Base-by-base conservation (phyloP, 2,797 vertebrate genomes). In the Lepidocolaptes lacrymiger region DNA sequence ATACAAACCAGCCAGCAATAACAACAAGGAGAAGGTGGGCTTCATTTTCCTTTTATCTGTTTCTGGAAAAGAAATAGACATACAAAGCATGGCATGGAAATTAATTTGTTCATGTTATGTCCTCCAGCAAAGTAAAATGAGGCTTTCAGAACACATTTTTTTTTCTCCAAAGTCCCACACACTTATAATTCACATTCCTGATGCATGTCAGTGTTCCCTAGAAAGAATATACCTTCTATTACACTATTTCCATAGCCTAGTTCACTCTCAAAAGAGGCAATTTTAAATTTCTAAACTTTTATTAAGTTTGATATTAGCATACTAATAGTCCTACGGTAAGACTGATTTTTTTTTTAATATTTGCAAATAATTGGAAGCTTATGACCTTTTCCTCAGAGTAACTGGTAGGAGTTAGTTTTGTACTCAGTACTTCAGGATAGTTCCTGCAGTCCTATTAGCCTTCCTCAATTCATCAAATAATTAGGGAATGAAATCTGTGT, bases 21-120 rank as follows among this genome's bases (percentile, higher is more conserved):
- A 79, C 51, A 73, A 89, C 62, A 89, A 61, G 58, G 2, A 39
- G 68, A 32, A 3, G 7, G 7, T 36, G 9, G 28, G 15, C 36
- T 75, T 94, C 97, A 97, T 97, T 80, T 87, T 95, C 43, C 12
- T 91, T 88, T 71, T 34, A 75, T 12, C 30, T 62, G 23, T 46
- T 89, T 83, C 95, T 97, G 89, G 34, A 96, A 96, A 89, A 96
- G 26, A 91, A 62, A 73, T 3, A 85, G 41, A 82, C 4, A 39
- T 15, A 37, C 7, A 76, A 48, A 79, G 90, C 6, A 32, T 3
- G 0, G 7, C 5, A 78, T 14, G 36, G 56, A 69, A 92, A 84
- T 30, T 2, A 63, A 39, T 73, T 69, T 62, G 10, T 63, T 93
- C 22, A 15, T 59, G 8, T 24, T 43, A 15, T 44, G 15, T 58